Evolutionary conservation across 2,797 vertebrate genomes (phyloP).

Genomic region (Sorex maritimensis): DNA sequence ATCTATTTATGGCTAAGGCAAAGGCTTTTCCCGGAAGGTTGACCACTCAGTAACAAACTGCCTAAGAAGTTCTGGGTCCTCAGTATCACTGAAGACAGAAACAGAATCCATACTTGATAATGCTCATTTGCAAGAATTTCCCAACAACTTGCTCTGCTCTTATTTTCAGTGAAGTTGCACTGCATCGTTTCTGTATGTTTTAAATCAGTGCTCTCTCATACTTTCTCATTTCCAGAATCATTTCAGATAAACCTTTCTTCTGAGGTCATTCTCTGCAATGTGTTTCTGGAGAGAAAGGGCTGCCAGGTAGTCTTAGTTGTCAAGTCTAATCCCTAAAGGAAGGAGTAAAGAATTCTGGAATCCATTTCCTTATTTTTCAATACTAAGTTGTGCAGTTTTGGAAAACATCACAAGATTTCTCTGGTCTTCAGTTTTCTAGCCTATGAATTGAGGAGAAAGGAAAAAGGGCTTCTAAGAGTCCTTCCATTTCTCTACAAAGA

Average conservation of each 20-base stretch:
- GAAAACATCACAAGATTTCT: conserved; percentile 21
- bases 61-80: not conserved
- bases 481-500: not conserved
- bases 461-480: not conserved
- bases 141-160: not conserved
- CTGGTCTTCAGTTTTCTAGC: conserved; percentile 27
- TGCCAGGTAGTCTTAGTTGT: not conserved
- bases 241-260: not conserved
- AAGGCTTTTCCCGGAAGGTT: not conserved
- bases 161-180: not conserved
- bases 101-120: not conserved
- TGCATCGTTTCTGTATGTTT: not conserved
- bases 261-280: not conserved
- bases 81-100: not conserved
- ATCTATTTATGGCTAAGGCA: not conserved
- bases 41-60: not conserved
- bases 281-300: not conserved
- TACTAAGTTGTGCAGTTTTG: not conserved
- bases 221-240: conserved; percentile 1
- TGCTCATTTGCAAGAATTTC: not conserved
- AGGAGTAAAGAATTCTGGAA: not conserved
- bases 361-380: not conserved
- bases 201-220: not conserved
- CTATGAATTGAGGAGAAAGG: not conserved
- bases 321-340: not conserved